Evolutionary conservation across 2,888 invertebrate species (phyloP).

Genomic region (Morpho deidamia): DNA sequence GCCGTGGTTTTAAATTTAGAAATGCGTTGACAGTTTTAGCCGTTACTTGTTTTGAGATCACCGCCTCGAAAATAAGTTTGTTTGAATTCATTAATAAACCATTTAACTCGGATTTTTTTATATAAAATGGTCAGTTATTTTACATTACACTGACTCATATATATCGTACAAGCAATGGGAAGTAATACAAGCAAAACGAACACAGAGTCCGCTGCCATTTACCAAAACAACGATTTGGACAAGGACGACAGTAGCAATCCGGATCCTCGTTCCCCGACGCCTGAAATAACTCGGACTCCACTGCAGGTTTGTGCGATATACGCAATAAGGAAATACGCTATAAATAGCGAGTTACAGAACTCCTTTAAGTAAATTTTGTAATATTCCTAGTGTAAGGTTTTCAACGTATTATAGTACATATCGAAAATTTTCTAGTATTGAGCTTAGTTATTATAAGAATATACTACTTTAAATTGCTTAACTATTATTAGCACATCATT

Average conservation of each 20-base stretch:
- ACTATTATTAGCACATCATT: too few species aligned
- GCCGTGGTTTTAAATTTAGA: constrained; percentile 46
- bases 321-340: constrained; percentile 6
- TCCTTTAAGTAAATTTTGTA: not conserved
- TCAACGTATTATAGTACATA: too few species aligned
- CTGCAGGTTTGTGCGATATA: constrained; percentile 64
- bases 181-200: constrained; percentile 60
- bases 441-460: too few species aligned
- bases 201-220: constrained; percentile 40
- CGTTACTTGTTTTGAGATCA: constrained; percentile 54
- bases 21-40: constrained; percentile 50
- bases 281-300: constrained; percentile 78
- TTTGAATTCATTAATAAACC: not conserved
- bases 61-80: not conserved
- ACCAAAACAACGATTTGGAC: constrained; percentile 46
- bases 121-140: constrained; percentile 1
- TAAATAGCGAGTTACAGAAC: not conserved
- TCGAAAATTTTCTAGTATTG: too few species aligned
- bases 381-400: too few species aligned
- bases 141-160: not conserved
- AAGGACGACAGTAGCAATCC: constrained; percentile 42
- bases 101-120: not conserved
- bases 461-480: too few species aligned
- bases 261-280: constrained; percentile 81
- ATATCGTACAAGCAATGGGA: constrained; percentile 43